Conservation (phyloP, 2,888 invertebrate genomes). For the Chloroclysta siterata region DNA sequence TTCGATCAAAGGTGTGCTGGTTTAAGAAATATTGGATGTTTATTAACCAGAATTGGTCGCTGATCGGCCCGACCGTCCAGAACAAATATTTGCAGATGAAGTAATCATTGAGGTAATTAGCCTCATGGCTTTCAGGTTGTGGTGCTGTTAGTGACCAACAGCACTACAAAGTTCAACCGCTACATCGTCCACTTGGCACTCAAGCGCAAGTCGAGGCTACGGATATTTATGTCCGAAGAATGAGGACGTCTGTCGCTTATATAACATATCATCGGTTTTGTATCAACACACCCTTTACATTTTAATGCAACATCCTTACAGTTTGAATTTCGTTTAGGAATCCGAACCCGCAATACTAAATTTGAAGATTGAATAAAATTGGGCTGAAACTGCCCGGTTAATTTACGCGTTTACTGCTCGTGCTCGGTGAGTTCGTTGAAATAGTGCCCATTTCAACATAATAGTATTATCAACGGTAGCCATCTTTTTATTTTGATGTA, state of each 20-base stretch:
- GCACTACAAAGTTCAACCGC: neutral
- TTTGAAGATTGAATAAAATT: too few relatives aligned
- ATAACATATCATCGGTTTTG: slow-evolving; percentile 54
- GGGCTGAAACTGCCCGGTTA: slow-evolving; percentile 1
- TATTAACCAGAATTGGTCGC: too few relatives aligned
- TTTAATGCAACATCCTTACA: neutral
- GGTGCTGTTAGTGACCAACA: too few relatives aligned
- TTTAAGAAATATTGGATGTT: too few relatives aligned
- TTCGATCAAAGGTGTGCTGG: too few relatives aligned
- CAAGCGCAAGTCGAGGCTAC: slow-evolving; percentile 40
- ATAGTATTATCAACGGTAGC: neutral
- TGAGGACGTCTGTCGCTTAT: slow-evolving; percentile 66
- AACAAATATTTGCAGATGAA: too few relatives aligned
- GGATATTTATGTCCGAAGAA: slow-evolving; percentile 65
- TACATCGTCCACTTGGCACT: slow-evolving; percentile 30
- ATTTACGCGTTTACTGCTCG: slow-evolving; percentile 15
- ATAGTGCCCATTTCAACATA: slow-evolving; percentile 1
- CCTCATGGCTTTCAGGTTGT: too few relatives aligned
- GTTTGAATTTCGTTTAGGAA: neutral
- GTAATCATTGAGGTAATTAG: too few relatives aligned
- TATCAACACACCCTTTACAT: slow-evolving; percentile 27
- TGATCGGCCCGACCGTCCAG: too few relatives aligned
- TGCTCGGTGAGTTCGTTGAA: slow-evolving; percentile 5
- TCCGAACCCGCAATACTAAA: neutral
- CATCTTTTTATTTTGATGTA: slow-evolving; percentile 6